phyloP scores from a whole-genome alignment of 2,113 vertebrate species.

The Siniperca chuatsi region DNA sequence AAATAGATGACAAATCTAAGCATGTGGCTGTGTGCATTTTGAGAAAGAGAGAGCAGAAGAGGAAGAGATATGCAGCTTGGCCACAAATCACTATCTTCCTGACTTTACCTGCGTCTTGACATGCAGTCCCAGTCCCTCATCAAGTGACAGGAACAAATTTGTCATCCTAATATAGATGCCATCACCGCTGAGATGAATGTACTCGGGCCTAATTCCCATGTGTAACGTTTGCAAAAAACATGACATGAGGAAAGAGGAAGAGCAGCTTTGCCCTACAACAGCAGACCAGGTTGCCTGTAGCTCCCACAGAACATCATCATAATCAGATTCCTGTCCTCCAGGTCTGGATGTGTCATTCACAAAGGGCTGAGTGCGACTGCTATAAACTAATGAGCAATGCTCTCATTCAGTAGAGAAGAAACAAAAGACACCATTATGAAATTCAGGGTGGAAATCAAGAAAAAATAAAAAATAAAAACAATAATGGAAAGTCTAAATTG shows the following conservation, averaged over 20 bases:
- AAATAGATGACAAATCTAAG: conserved; percentile 69
- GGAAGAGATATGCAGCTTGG: conserved; percentile 55
- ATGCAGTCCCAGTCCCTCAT: conserved; percentile 79
- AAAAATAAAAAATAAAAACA: background rate
- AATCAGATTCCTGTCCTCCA: conserved; percentile 64
- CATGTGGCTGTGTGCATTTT: conserved; percentile 48
- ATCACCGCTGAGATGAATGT: conserved; percentile 76
- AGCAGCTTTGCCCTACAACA: conserved; percentile 72
- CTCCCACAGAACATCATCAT: conserved; percentile 71
- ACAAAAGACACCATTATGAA: background rate
- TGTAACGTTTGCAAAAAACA: conserved; percentile 79
- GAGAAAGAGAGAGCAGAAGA: conserved; percentile 32
- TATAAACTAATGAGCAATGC: conserved; percentile 45
- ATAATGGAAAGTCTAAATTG: background rate
- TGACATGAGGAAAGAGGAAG: conserved; percentile 72
- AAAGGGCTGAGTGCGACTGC: background rate
- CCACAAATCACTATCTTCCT: conserved; percentile 77
- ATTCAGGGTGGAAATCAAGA: background rate
- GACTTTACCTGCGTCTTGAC: conserved; percentile 80
- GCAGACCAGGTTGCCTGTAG: conserved; percentile 63
- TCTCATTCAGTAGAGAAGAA: background rate
- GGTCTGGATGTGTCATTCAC: conserved; percentile 58
- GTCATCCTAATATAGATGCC: conserved; percentile 83
- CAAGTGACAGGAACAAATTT: conserved; percentile 79
- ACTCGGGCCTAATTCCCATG: conserved; percentile 67